Evolutionary conservation across 2,888 invertebrate genomes (phyloP), one percentile per base, ranked within the genome.

Genomic region (Zhuqinia jingwanae): DNA sequence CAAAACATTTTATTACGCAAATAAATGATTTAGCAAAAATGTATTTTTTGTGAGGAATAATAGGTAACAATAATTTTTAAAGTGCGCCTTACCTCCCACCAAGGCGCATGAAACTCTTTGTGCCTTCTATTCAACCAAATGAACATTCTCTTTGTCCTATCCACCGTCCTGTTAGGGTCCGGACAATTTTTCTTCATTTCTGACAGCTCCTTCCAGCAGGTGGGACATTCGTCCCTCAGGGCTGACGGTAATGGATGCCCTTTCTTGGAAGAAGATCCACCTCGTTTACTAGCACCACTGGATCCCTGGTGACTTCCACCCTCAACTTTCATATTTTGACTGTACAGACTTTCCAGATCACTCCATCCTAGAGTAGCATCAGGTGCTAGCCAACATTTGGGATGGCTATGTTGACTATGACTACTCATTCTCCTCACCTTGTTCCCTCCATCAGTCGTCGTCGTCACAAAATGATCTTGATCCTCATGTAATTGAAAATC

Each of bases 121-220:
- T 88, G 90, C 20, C 90, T 36, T 56, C 87, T 88, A 78, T 90
- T 90, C 17, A 90, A 70, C 90, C 90, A 90, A 27, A 90, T 90
- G 58, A 90, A 90, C 90, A 90, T 90, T 45, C 90, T 25, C 75
- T 90, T 90, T 0, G 90, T 90, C 17, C 90, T 76, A 70, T 90
- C 89, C 17, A 90, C 88, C 22, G 90, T 90, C 13, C 86, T 56
- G 78, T 90, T 90, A 2, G 89, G 83, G 89, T 89, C 88, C 2
- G 83, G 53, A 36, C 87, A 85, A 63, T 86, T 87, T 75, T 86
- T 79, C 78, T 90, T 89, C 56, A 85, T 87, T 58, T 89, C 89
- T 2, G 89, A 88, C 25, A 90, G 42, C 76, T 90, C 90, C 45
- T 87, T 84, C 90, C 90, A 90, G 63, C 90, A 90, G 13, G 90